phyloP scores from a whole-genome alignment of 2,888 invertebrate genomes.

The Itoplectis maculator region DNA sequence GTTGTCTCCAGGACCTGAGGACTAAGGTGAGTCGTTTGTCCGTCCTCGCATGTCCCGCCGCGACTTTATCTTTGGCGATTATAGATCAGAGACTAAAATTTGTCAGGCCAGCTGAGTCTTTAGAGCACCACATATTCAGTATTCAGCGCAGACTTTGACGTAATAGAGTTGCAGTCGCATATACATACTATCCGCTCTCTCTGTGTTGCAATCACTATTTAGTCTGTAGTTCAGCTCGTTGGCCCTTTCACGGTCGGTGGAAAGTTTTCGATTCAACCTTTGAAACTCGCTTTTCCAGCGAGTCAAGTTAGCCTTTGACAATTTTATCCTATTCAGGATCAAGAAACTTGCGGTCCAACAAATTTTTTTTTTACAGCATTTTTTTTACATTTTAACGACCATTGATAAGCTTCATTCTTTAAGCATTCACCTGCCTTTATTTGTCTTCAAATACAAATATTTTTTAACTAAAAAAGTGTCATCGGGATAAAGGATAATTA shows the following conservation, averaged over 20 bases:
- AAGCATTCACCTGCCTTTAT: not conserved
- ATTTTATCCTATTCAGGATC: not conserved
- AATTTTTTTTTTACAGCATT: not conserved
- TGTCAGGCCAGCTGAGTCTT: constrained; percentile 35
- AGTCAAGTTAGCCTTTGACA: not conserved
- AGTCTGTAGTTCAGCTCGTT: constrained; percentile 46
- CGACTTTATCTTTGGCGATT: not conserved
- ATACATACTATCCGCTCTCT: constrained; percentile 12
- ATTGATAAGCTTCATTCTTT: not conserved
- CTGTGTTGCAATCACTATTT: constrained; percentile 16
- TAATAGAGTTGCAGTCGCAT: constrained; percentile 46
- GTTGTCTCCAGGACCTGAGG: constrained; percentile 84
- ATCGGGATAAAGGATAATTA: not conserved
- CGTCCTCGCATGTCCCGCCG: constrained; percentile 20
- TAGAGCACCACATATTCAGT: constrained; percentile 42
- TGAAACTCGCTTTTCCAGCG: not conserved
- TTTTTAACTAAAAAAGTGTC: not conserved
- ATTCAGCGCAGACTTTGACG: constrained; percentile 21
- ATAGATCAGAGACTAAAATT: constrained; percentile 38
- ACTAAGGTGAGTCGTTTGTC: constrained; percentile 84
- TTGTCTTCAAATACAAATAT: not conserved
- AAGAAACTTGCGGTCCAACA: not conserved
- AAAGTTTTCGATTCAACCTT: not conserved
- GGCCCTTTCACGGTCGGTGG: constrained; percentile 2
- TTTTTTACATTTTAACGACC: too few species aligned